Conservation (phyloP, 2,113 vertebrate genomes). For the Urocitellus parryii region DNA sequence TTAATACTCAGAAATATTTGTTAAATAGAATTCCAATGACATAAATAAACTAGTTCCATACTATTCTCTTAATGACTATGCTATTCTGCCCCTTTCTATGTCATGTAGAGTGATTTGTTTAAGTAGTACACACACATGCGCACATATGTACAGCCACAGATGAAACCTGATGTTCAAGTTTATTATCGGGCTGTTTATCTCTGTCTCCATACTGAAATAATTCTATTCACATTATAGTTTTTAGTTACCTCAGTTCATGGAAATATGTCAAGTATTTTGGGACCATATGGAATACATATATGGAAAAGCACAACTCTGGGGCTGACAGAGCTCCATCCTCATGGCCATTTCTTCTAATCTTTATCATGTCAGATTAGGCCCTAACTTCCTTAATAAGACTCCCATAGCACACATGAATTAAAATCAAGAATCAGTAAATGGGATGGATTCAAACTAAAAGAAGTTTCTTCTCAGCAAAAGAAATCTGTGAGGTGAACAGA, state of each 20-base stretch:
- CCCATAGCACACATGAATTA: too few species aligned
- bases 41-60: neutral
- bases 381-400: too few species aligned
- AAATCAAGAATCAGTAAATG: too few species aligned
- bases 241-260: neutral
- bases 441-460: too few species aligned
- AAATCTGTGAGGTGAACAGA: too few species aligned
- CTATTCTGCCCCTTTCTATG: accelerated
- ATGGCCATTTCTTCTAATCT: neutral
- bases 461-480: too few species aligned
- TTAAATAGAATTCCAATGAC: neutral
- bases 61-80: neutral
- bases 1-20: neutral
- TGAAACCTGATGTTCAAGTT: neutral
- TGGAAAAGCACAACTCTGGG: neutral
- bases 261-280: neutral
- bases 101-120: accelerated
- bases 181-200: neutral
- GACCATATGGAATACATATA: accelerated
- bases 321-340: neutral
- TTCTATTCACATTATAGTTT: neutral
- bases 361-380: too few species aligned
- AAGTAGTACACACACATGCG: neutral
- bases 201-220: neutral
- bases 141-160: neutral